Base-by-base conservation (phyloP, 1,140 invertebrate genomes). In the Halotydeus destructor region DNA sequence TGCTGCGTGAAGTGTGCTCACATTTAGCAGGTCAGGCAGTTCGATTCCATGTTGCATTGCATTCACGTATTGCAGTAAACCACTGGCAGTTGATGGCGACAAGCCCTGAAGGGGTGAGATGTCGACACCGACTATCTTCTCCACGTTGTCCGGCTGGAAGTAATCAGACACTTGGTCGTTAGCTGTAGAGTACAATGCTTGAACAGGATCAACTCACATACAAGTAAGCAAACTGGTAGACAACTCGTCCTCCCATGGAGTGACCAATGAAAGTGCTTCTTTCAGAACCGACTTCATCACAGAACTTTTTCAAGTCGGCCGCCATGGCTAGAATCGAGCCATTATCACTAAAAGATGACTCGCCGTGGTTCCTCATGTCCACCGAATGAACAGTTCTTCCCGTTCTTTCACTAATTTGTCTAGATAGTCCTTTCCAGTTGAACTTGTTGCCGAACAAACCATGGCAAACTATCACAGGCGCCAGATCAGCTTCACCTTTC, bases 111-210 rank as follows among this genome's bases (percentile, higher is more conserved):
- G 8, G 8, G 25, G 9, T 11, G 21, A 18, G 33, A 41, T 19
- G 19, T 41, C 39, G 4, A 41, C 39, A 14, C 31, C 24, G 23
- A 41, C 27, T n/a, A 41, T n/a, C 24, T 41, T 41, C 16, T 41
- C 39, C 18, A 41, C 30, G 9, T 21, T 18, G 21, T 41, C 27
- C 22, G 39, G 39, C 33, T 35, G 16, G 8, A 6, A 8, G 21
- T 8, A 35, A 19, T 35, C n/a, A n/a, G n/a, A n/a, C n/a, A 8
- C 16, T 5, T 35, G 8, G 21, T 14, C n/a, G 6, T 9, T 35
- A 16, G 8, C 6, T 35, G 8, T 35, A 9, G 21, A 9, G 8
- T 14, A 35, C n/a, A 35, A 9, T 8, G 21, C 6, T 14, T 35
- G 8, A 35, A 35, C n/a, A 35, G 6, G 21, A 9, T 8, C 6